Conservation (phyloP, 2,888 invertebrate species). For the Mesodorylaimus sp. region DNA sequence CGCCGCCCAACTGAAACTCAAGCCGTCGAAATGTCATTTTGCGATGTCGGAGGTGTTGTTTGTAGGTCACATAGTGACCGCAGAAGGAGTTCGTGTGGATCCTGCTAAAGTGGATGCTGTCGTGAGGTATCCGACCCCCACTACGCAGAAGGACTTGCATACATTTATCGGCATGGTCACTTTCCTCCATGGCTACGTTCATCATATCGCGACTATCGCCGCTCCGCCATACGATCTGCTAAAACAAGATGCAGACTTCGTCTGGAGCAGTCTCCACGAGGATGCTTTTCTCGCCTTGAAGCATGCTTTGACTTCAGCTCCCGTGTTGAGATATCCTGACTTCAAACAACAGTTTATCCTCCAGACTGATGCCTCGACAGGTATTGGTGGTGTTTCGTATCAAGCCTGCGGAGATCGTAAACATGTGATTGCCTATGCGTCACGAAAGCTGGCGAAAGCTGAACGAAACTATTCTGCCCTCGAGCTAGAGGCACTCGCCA, state of each 20-base stretch:
- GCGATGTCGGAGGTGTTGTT: constrained; percentile 9
- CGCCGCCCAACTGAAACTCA: constrained; percentile 14
- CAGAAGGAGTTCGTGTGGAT: constrained; percentile 6
- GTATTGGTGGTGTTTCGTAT: constrained; percentile 18
- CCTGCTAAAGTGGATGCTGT: constrained; percentile 2
- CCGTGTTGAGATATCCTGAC: constrained; percentile 15
- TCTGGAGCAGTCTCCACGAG: not conserved
- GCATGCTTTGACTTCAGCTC: constrained; percentile 7
- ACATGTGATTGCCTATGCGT: constrained; percentile 17
- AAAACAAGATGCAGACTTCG: not conserved
- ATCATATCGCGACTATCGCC: not conserved
- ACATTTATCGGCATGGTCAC: constrained; percentile 2
- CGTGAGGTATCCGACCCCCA: constrained; percentile 3
- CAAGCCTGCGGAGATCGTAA: constrained; percentile 12
- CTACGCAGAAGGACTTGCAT: not conserved
- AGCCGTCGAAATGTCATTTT: constrained; percentile 17
- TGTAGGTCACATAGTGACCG: constrained; percentile 11
- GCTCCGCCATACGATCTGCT: not conserved
- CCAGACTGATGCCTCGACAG: constrained; percentile 17
- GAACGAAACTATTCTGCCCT: constrained; percentile 16
- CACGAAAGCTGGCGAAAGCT: constrained; percentile 13
- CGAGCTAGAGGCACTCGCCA: constrained; percentile 16
- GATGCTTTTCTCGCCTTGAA: constrained; percentile 12
- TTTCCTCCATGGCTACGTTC: too few species aligned
- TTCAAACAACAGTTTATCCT: constrained; percentile 13